Evolutionary conservation across 2,113 vertebrate genomes (phyloP), one percentile per base, ranked within the genome.

Genomic region (Notiomystis cincta): DNA sequence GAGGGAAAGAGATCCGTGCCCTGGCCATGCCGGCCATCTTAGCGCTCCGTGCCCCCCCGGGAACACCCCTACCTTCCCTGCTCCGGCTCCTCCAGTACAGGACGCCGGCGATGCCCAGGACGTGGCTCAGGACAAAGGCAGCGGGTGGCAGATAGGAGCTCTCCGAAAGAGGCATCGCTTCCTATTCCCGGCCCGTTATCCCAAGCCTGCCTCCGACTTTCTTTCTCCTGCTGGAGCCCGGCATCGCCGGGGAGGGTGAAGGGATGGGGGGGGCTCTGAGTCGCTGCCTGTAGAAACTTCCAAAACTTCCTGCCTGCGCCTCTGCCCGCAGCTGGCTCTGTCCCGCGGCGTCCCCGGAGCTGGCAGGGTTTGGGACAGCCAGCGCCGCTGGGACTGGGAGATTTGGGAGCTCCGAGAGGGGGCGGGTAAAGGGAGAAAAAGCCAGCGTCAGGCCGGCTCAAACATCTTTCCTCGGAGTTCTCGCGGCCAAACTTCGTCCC

Each of bases 51-150:
- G 23, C 37, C 62, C 87, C 45, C 18, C 31, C 18, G 5, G 24
- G 57, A 62, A 22, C 40, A 13, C 30, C 82, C 58, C 54, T 95
- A 98, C 98, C 98, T 98, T 97, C 93, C 97, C 95, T 97, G 95
- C 92, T 95, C 81, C 90, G 92, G 81, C 93, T 98, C 65, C 97
- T 94, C 98, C 98, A 98, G 96, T 98, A 98, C 38, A 98, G 94
- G 76, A 98, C 95, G 30, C 98, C 97, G 4, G 97, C 98, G 83
- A 98, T 94, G 94, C 98, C 98, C 95, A 98, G 97, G 95, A 98
- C 24, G 15, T 98, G 98, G 73, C 97, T 98, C 57, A 98, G 87
- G 79, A 98, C 90, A 88, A 98, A 97, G 82, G 98, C 82, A 2
- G 97, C 71, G 51, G 98, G 95, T 0, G 97, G 97, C 93, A 98